These are phyloP conservation scores for Syrista parreyssii DNA, from an alignment of 2,888 invertebrate genomes.

Conservation along the genomic window DNA sequence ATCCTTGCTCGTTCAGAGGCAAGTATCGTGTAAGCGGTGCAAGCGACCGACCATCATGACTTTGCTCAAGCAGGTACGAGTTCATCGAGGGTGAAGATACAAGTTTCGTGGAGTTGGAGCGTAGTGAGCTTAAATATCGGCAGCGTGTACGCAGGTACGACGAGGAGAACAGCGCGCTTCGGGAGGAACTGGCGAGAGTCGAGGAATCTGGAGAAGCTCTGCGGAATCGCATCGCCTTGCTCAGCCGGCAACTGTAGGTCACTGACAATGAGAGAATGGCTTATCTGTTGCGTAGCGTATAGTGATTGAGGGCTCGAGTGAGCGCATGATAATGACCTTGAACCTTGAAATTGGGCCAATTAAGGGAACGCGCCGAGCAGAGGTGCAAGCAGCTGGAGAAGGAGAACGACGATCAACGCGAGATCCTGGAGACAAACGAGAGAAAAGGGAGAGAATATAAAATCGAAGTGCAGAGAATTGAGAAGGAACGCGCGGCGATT, in stretches of 20 bases:
- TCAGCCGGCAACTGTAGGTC: conserved; percentile 30
- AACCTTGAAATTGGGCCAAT: conserved; percentile 3
- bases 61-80: no score
- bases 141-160: conserved; percentile 37
- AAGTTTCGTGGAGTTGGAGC: no score
- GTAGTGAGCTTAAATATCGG: conserved; percentile 1
- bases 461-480: conserved; percentile 30
- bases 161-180: conserved; percentile 38
- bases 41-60: no score
- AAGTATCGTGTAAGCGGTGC: no score
- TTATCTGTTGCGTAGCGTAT: background rate
- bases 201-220: conserved; percentile 35
- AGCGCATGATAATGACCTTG: background rate
- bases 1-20: no score
- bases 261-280: background rate
- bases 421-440: conserved; percentile 29
- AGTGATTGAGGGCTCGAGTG: no score
- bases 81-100: no score
- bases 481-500: conserved; percentile 32
- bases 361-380: conserved; percentile 35
- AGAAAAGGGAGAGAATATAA: conserved; percentile 31
- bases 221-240: conserved; percentile 26
- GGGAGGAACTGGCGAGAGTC: conserved; percentile 35
- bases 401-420: conserved; percentile 43
- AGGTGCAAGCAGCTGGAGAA: conserved; percentile 32